Conservation (phyloP, 2,888 invertebrate genomes). For the Graphium colonna region DNA sequence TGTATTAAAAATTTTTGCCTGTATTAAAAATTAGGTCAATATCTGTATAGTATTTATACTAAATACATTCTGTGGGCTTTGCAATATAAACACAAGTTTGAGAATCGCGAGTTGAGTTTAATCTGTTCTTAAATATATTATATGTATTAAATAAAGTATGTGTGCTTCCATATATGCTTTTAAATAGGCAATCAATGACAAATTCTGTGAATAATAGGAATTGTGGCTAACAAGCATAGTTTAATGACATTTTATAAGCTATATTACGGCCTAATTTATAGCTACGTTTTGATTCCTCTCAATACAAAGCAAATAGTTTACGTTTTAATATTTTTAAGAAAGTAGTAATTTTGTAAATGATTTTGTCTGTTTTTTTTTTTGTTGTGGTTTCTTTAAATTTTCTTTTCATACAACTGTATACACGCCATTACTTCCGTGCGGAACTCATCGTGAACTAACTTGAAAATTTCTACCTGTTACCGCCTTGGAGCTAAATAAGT, state of each 20-base stretch:
- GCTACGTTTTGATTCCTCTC: slow-evolving; percentile 20
- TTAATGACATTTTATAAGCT: slow-evolving; percentile 23
- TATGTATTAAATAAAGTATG: slow-evolving; percentile 18
- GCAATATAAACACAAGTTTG: slow-evolving; percentile 3
- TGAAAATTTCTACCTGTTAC: too few species aligned
- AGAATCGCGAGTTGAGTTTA: slow-evolving; percentile 2
- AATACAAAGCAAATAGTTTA: too few species aligned
- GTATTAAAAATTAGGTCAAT: not conserved
- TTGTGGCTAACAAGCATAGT: slow-evolving; percentile 25
- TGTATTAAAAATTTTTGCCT: too few species aligned
- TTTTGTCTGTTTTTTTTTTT: too few species aligned
- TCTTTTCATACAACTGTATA: too few species aligned
- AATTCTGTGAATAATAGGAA: slow-evolving; percentile 23
- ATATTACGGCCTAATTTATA: slow-evolving; percentile 29
- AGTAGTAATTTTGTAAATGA: too few species aligned
- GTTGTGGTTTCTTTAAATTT: too few species aligned
- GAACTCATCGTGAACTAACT: too few species aligned
- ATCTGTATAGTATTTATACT: not conserved
- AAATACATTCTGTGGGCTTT: slow-evolving; percentile 7
- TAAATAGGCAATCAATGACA: slow-evolving; percentile 17
- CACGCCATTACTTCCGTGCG: too few species aligned
- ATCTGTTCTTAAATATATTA: slow-evolving; percentile 12
- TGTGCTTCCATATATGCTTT: slow-evolving; percentile 33
- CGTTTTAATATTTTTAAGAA: too few species aligned
- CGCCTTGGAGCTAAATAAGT: too few species aligned